Conservation (phyloP, 2,797 vertebrate species). For the Chelmon rostratus region DNA sequence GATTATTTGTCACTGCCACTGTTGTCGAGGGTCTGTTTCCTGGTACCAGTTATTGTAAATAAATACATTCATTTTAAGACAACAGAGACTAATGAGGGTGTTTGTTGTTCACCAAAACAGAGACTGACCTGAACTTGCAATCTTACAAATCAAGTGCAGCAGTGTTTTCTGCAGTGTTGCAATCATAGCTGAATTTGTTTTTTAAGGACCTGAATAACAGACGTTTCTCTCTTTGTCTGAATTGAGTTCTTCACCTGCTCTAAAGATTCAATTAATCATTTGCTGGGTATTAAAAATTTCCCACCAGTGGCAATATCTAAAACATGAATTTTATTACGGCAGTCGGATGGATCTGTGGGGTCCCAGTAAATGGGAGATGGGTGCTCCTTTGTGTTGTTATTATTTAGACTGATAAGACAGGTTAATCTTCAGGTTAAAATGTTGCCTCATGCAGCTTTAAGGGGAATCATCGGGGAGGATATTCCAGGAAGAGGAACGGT, state of each 20-base stretch:
- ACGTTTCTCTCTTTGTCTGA: not conserved
- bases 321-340: not conserved
- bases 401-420: not conserved
- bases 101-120: not conserved
- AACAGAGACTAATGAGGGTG: not conserved
- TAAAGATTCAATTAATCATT: conserved; percentile 1
- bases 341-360: not conserved
- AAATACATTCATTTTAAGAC: not conserved
- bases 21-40: not conserved
- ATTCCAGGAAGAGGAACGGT: conserved; percentile 19
- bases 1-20: not conserved
- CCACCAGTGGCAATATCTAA: not conserved
- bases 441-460: conserved; percentile 12
- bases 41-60: not conserved
- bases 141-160: not conserved
- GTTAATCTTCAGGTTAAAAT: not conserved
- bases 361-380: not conserved
- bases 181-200: not conserved
- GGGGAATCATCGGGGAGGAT: conserved; percentile 7
- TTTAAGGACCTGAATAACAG: not conserved
- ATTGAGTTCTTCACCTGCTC: not conserved
- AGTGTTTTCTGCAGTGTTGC: not conserved
- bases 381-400: not conserved
- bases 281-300: not conserved
- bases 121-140: not conserved